A percentile compares a stretch with the other conserved stretches of the same genome.
These are phyloP conservation scores for Chiridota heheva DNA, from an alignment of 35 echinoderm and acorn worm genomes.

Conservation along the genomic window DNA sequence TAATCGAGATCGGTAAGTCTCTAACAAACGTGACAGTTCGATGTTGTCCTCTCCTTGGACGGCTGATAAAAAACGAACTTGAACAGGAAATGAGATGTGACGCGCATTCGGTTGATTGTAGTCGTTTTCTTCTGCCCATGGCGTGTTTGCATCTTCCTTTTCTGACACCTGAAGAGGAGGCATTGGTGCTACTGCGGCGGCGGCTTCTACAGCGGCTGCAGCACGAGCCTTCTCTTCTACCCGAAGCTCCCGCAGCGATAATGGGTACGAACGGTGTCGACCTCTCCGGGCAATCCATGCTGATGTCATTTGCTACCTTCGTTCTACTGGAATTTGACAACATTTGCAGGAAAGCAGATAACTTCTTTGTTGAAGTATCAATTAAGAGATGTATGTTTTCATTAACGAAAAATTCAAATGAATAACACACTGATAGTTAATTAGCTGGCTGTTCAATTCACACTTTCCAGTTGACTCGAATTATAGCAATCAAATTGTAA, in stretches of 20 bases:
- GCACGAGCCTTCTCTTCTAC: constrained; percentile 37
- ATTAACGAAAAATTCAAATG: too few relatives aligned
- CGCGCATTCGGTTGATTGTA: constrained; percentile 3
- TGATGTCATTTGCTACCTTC: too few relatives aligned
- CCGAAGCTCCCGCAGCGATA: constrained; percentile 18
- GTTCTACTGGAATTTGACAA: too few relatives aligned
- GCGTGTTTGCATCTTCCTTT: background rate
- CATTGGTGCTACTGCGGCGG: constrained; percentile 26
- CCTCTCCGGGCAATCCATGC: constrained; percentile 36
- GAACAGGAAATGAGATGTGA: constrained; percentile 82
- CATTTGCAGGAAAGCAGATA: too few relatives aligned
- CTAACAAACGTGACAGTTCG: constrained; percentile 57
- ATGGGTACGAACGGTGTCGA: constrained; percentile 32
- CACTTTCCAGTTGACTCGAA: too few relatives aligned
- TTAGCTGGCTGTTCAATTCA: too few relatives aligned
- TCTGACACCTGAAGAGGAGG: background rate
- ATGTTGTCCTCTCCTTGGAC: constrained; percentile 84
- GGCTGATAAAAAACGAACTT: constrained; percentile 84
- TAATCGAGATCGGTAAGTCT: constrained; percentile 40
- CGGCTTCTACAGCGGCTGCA: constrained; percentile 33
- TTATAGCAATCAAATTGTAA: too few relatives aligned
- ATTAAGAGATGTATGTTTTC: too few relatives aligned
- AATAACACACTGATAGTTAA: too few relatives aligned
- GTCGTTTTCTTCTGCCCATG: background rate
- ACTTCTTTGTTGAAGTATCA: too few relatives aligned